A percentile compares a stretch with the other conserved stretches of the same genome.
Conservation (phyloP, 1,140 invertebrate species). For the Orchestia grillus region DNA sequence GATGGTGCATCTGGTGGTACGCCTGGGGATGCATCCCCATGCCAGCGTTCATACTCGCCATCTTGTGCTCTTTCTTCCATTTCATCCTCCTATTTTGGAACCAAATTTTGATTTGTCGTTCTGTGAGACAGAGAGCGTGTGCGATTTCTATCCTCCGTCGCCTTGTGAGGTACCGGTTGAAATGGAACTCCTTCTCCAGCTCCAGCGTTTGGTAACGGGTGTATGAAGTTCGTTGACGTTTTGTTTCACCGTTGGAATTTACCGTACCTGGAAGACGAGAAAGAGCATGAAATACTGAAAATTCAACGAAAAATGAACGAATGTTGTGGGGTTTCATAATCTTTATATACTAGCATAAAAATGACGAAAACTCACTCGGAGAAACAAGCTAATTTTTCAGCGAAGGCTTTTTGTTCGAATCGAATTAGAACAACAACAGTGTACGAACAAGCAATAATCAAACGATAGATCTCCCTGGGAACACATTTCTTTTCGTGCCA, state of each 20-base stretch:
- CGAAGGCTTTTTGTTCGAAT: too few relatives aligned
- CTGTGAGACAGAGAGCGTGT: slow-evolving; percentile 82
- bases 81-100: slow-evolving; percentile 98
- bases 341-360: too few relatives aligned
- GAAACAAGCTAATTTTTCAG: too few relatives aligned
- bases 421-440: too few relatives aligned
- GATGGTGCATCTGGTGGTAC: slow-evolving; percentile 68
- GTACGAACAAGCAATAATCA: too few relatives aligned
- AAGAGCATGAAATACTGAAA: not conserved
- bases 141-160: slow-evolving; percentile 87
- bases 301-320: not conserved
- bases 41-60: slow-evolving; percentile 68
- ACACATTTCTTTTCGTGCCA: too few relatives aligned
- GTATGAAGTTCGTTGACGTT: slow-evolving; percentile 94
- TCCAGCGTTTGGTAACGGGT: slow-evolving; percentile 96
- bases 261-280: slow-evolving; percentile 63
- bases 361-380: too few relatives aligned
- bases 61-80: slow-evolving; percentile 99
- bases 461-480: too few relatives aligned
- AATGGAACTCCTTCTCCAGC: slow-evolving; percentile 97
- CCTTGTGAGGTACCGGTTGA: slow-evolving; percentile 92
- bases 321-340: too few relatives aligned
- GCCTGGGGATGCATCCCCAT: slow-evolving; percentile 69
- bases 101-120: slow-evolving; percentile 95
- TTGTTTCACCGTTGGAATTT: slow-evolving; percentile 77